Evolutionary conservation across 2,888 invertebrate species (phyloP).

Genomic region (Acrocera orbiculus): DNA sequence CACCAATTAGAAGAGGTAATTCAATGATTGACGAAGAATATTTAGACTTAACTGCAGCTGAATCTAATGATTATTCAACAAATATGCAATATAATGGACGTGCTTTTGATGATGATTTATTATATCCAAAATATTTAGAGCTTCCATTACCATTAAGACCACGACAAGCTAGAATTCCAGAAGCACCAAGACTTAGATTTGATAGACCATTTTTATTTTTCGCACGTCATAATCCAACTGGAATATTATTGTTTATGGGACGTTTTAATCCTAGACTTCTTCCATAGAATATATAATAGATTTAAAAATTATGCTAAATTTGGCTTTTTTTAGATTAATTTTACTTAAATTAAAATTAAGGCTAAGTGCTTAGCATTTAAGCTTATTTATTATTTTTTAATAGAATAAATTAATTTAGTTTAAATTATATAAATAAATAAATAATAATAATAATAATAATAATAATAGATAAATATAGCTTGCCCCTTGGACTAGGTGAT

Average conservation of each 20-base stretch:
- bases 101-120: slow-evolving; percentile 48
- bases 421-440: no score
- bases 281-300: slow-evolving; percentile 35
- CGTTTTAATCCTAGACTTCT: slow-evolving; percentile 69
- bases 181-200: slow-evolving; percentile 57
- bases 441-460: no score
- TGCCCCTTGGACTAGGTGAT: no score
- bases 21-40: slow-evolving; percentile 21
- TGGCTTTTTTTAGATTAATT: no score
- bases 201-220: slow-evolving; percentile 80
- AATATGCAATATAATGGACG: slow-evolving; percentile 42
- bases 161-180: slow-evolving; percentile 51
- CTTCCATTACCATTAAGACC: slow-evolving; percentile 52
- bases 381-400: no score
- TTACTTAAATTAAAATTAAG: no score
- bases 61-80: slow-evolving; percentile 25
- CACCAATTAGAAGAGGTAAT: slow-evolving; percentile 37
- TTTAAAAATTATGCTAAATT: background rate
- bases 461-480: no score
- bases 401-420: no score
- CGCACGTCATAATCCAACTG: slow-evolving; percentile 81
- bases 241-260: slow-evolving; percentile 74
- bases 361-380: no score
- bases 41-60: slow-evolving; percentile 11
- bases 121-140: slow-evolving; percentile 35